A percentile compares a stretch with the other conserved stretches of the same genome.
Evolutionary conservation across 2,113 vertebrate species (phyloP).

Genomic region (Anguilla rostrata): DNA sequence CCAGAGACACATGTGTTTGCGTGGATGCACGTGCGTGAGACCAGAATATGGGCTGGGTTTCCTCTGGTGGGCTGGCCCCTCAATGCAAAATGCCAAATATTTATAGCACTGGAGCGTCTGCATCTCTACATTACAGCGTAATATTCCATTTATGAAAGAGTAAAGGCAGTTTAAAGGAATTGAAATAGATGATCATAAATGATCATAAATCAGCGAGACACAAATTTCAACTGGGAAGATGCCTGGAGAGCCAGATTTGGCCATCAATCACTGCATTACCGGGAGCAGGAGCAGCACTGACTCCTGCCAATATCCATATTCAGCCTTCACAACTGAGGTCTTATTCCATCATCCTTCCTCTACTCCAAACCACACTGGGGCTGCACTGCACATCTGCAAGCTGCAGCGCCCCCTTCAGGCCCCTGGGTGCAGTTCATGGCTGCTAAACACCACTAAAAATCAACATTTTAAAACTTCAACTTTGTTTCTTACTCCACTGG

Average conservation of each 20-base stretch:
- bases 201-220: background rate
- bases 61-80: too few species aligned
- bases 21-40: too few species aligned
- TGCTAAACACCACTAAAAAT: background rate
- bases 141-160: background rate
- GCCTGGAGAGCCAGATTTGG: background rate
- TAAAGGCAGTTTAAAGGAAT: background rate
- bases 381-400: slow-evolving; percentile 3
- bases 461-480: background rate
- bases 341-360: too few species aligned
- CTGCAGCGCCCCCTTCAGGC: background rate
- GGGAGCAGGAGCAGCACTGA: background rate
- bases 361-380: background rate
- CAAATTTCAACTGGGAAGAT: background rate
- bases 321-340: background rate
- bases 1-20: too few species aligned
- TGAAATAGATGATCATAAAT: background rate
- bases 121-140: background rate
- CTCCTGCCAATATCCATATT: slow-evolving; percentile 20
- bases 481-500: slow-evolving; percentile 6
- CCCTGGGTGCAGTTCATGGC: background rate
- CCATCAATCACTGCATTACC: slow-evolving; percentile 12
- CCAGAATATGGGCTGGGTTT: too few species aligned
- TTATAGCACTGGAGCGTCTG: background rate
- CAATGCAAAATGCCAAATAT: too few species aligned